Percentiles rank a stretch among this genome's conserved stretches.
These are phyloP conservation scores for Plectrocnemia conspersa DNA, from an alignment of 1,140 invertebrate genomes.

Conservation along the genomic window DNA sequence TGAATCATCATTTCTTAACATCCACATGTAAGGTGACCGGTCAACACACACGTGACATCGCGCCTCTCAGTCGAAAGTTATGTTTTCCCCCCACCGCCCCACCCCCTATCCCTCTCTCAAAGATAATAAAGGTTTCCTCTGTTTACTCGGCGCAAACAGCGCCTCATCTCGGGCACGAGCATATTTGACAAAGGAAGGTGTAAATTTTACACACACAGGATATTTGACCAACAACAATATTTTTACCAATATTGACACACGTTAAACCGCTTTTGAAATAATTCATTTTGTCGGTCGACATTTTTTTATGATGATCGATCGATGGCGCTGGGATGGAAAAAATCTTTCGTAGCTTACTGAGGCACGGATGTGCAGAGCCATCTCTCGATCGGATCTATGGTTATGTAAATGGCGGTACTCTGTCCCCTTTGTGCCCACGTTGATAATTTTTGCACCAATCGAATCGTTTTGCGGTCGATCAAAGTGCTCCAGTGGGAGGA, in stretches of 20 bases:
- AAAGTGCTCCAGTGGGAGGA: conserved; percentile 7
- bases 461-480: conserved; percentile 1
- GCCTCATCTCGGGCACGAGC: conserved; percentile 7
- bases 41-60: no score
- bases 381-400: background rate
- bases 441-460: background rate
- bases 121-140: conserved; percentile 17
- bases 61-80: no score
- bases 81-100: no score
- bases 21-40: no score
- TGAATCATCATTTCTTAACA: no score
- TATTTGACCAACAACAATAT: conserved; percentile 24
- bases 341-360: no score
- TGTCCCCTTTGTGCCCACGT: conserved; percentile 3
- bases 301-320: no score
- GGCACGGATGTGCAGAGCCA: no score
- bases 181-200: conserved; percentile 24
- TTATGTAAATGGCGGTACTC: background rate
- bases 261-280: conserved; percentile 18
- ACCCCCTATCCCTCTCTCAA: no score
- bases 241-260: conserved; percentile 19
- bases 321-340: no score
- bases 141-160: conserved; percentile 9
- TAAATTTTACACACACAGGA: conserved; percentile 24
- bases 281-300: no score